Evolutionary conservation across 1,140 invertebrate genomes (phyloP), one percentile per base, ranked within the genome.

Genomic region (Dinothrombium tinctorium): DNA sequence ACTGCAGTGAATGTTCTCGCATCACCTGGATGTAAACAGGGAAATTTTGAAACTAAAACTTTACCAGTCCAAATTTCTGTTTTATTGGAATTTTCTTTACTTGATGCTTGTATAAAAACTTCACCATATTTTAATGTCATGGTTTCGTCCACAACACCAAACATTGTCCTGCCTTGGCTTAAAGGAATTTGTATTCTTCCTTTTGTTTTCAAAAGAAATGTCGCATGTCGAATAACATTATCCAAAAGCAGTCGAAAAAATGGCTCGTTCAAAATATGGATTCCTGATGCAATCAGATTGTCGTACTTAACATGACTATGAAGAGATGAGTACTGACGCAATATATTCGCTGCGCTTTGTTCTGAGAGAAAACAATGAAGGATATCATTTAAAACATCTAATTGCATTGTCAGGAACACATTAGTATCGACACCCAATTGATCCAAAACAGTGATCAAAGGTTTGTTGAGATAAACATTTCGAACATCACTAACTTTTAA

Each of bases 11-110:
- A 53, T 31, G 56, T 57, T 42, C 59, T 48, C 9, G 59, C 53
- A 50, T 61, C 59, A 17, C 60, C 60, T 5, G 56, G 49, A 42
- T 59, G 54, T 28, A 59, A 51, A 33, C 54, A 58, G 12, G 59
- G 59, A 49, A 56, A 61, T 44, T 62, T 60, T 4, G 57, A 56
- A n/a, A 52, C 44, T 20, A 53, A 33, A 24, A 50, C 42, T 20
- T 47, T 40, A 12, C 44, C 49, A 7, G 33, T 26, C 15, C 41
- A 12, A n/a, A 14, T n/a, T 20, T 36, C 1, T n/a, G n/a, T n/a
- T n/a, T n/a, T n/a, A n/a, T n/a, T n/a, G n/a, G n/a, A n/a, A n/a
- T n/a, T n/a, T 6, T 42, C 37, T 17, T 24, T 35, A 25, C 45
- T 37, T 21, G 43, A 39, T 19, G 48, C 49, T 19, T 49, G 49